Evolutionary conservation across 2,113 vertebrate genomes (phyloP).

Genomic region (Oncorhynchus masou): DNA sequence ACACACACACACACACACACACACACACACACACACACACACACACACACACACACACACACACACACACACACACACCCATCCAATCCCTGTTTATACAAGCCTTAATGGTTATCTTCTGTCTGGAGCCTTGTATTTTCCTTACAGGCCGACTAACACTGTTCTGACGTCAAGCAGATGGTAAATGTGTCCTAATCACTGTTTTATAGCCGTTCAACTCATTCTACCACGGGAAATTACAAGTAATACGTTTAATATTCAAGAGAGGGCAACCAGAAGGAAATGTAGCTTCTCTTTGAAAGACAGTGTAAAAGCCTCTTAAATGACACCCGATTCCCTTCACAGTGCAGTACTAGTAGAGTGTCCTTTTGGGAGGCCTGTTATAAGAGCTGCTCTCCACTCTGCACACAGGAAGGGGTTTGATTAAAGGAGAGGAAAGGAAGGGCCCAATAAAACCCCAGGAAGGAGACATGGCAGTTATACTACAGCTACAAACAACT

Average conservation of each 20-base stretch:
- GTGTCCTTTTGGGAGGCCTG: too few species aligned
- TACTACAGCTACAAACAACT: background rate
- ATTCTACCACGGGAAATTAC: slow-evolving; percentile 52
- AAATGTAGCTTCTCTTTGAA: slow-evolving; percentile 7
- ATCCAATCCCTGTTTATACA: slow-evolving; percentile 57
- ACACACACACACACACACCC: slow-evolving; percentile 44
- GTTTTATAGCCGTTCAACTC: slow-evolving; percentile 51
- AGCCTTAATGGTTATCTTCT: slow-evolving; percentile 65
- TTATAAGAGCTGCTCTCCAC: background rate
- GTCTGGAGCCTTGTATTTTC: slow-evolving; percentile 66
- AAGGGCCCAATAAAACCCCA: background rate
- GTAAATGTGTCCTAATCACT: slow-evolving; percentile 64
- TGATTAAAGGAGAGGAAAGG: background rate
- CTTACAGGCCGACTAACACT: slow-evolving; percentile 60
- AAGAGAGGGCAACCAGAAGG: background rate
- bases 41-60: slow-evolving; percentile 45
- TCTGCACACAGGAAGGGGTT: background rate
- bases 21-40: slow-evolving; percentile 33
- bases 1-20: slow-evolving; percentile 39
- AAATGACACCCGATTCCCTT: too few species aligned
- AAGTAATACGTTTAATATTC: slow-evolving; percentile 33
- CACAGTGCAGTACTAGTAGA: too few species aligned
- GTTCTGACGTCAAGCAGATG: slow-evolving; percentile 55
- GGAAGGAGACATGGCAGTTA: background rate
- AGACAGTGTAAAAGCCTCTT: background rate